Percentiles rank a stretch among this genome's conserved stretches.
Evolutionary conservation across 1,140 invertebrate genomes (phyloP).

Genomic region (Drosophila lacertosa): DNA sequence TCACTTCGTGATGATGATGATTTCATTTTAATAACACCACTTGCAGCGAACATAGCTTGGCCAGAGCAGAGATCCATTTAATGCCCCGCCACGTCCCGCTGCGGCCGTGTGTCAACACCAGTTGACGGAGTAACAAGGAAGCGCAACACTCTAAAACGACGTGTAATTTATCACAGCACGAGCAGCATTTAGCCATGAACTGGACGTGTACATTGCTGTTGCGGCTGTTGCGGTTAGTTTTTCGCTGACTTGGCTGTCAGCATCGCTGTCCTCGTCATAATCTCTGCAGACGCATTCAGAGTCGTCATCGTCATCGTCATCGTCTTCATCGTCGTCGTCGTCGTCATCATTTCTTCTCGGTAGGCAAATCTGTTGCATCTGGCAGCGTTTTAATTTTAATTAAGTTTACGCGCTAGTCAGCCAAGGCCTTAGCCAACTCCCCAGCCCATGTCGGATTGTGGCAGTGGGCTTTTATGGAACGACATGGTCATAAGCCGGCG

Average conservation of each 20-base stretch:
- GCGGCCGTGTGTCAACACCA: conserved; percentile 67
- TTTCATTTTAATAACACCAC: conserved; percentile 79
- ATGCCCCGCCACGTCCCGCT: conserved; percentile 34
- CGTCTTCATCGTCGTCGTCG: conserved; percentile 11
- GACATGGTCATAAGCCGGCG: conserved; percentile 12
- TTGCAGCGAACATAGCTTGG: conserved; percentile 32
- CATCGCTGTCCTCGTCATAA: conserved; percentile 47
- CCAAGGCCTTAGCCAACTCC: conserved; percentile 23
- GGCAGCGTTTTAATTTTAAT: conserved; percentile 63
- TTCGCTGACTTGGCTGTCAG: conserved; percentile 37
- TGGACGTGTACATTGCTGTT: conserved; percentile 47
- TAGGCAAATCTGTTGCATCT: conserved; percentile 66
- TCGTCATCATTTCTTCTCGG: conserved; percentile 53
- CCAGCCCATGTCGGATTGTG: background rate
- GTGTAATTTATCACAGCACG: conserved; percentile 77
- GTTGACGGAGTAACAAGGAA: conserved; percentile 78
- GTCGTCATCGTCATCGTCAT: conserved; percentile 35
- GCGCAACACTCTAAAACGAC: conserved; percentile 75
- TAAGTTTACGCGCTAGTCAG: conserved; percentile 64
- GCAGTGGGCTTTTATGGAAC: conserved; percentile 33
- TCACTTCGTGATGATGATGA: conserved; percentile 76
- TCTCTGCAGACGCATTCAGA: conserved; percentile 32
- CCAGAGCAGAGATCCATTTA: conserved; percentile 41
- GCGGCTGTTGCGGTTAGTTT: conserved; percentile 36
- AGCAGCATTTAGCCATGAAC: conserved; percentile 78